Evolutionary conservation across 2,113 vertebrate species (phyloP).

Genomic region (Rhinogobius similis): DNA sequence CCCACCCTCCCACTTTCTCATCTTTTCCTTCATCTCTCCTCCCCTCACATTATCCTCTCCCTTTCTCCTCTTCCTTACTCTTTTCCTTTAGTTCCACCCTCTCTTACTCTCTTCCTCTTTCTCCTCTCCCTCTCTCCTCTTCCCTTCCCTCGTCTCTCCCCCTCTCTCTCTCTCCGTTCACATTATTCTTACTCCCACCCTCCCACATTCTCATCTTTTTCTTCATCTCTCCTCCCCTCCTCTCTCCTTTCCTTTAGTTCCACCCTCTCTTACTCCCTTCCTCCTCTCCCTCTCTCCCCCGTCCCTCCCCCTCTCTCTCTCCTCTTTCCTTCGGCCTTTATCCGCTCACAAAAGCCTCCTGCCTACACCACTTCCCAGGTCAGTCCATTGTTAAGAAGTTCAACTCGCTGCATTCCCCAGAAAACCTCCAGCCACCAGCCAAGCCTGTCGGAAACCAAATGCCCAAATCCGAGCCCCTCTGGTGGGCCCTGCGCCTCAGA

Average conservation of each 20-base stretch:
- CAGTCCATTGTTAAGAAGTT: constrained; percentile 74
- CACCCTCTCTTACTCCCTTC: background rate
- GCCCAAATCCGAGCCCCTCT: constrained; percentile 14
- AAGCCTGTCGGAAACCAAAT: constrained; percentile 58
- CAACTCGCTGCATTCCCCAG: constrained; percentile 58
- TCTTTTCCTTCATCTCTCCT: too few species aligned
- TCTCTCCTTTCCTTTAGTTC: too few species aligned
- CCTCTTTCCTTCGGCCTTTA: constrained; percentile 73
- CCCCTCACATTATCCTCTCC: too few species aligned
- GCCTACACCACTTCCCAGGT: constrained; percentile 81
- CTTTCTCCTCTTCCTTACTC: too few species aligned
- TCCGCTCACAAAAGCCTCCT: constrained; percentile 78
- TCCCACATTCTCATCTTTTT: too few species aligned
- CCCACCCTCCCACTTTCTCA: too few species aligned
- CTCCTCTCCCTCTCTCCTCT: background rate
- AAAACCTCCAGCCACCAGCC: constrained; percentile 23
- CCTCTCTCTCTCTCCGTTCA: constrained; percentile 27
- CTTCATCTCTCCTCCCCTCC: too few species aligned
- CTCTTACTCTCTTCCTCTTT: background rate
- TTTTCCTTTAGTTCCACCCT: background rate
- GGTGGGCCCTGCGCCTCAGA: constrained; percentile 10
- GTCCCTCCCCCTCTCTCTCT: constrained; percentile 44
- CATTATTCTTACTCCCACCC: too few species aligned
- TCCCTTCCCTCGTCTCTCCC: background rate
- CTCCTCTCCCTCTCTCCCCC: background rate